A percentile compares a stretch with the other conserved stretches of the same genome.
Conservation (phyloP, 2,113 vertebrate species). For the Marcusenius ussheri region DNA sequence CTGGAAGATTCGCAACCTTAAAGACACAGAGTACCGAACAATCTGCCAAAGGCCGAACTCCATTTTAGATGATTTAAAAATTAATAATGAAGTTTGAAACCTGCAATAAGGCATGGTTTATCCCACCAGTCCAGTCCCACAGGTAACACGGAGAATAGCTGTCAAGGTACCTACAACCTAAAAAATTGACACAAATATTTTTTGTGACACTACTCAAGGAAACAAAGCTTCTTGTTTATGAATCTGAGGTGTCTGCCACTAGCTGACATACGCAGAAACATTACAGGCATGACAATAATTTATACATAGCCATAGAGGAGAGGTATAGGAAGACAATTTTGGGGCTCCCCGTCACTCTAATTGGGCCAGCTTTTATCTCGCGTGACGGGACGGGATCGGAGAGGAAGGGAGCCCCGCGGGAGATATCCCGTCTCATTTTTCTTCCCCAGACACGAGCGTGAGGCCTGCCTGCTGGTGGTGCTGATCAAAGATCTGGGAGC, state of each 20-base stretch:
- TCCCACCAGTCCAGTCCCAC: not conserved
- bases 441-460: constrained; percentile 51
- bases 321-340: not conserved
- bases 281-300: not conserved
- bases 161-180: not conserved
- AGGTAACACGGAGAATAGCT: not conserved
- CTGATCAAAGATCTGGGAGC: constrained; percentile 55
- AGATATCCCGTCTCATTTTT: constrained; percentile 51
- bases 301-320: not conserved
- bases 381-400: constrained; percentile 44
- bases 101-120: too few species aligned
- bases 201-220: not conserved
- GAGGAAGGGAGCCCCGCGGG: constrained; percentile 48
- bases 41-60: not conserved
- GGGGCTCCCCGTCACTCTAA: constrained; percentile 28
- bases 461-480: constrained; percentile 42
- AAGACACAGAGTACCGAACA: not conserved
- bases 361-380: constrained; percentile 56
- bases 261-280: not conserved
- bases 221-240: not conserved
- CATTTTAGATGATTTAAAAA: not conserved
- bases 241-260: not conserved
- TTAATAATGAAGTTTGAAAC: not conserved
- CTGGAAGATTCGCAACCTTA: not conserved
- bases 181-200: not conserved